Evolutionary conservation across 2,888 invertebrate species (phyloP), one percentile per base, ranked within the genome.

Genomic region (Buathra laborator): DNA sequence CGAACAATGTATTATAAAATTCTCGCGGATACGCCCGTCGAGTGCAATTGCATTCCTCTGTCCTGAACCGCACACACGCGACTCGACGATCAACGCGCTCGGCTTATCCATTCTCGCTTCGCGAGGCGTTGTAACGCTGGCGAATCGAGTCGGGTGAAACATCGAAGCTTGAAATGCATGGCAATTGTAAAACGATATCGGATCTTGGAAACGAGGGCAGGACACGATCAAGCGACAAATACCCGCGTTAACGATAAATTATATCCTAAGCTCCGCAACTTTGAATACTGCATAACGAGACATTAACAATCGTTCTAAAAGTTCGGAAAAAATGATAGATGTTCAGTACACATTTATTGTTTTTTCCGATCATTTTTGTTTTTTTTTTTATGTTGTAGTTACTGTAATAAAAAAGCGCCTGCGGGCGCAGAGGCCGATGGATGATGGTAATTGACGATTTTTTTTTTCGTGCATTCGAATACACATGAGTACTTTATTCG

Each of bases 1-100:
- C 29, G 74, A 32, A 75, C 75, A 75, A 75, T 75, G 37, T 32
- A 62, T 62, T 75, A 75, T 75, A 75, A 75, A 75, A 75, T 75
- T 46, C 16, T 75, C 48, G 64, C 32, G 43, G 62, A 75, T 75
- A 46, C 29, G 16, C 46, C 48, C 29, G 46, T 32, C 48, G 62
- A 29, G 62, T 64, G 44, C 64, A 64, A 75, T 75, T 48, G 75
- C 75, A 75, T 75, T 75, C 48, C 75, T 75, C 75, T 46, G 24
- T 59, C 43, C 19, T 44, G 56, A 48, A 62, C 64, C 62, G 16
- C 62, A 75, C 37, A 19, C 71, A n/a, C 32, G 64, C 64, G 43
- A 62, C 56, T 24, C 56, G 43, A 14, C 37, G 43, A 72, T n/a
- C 59, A 56, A 56, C 59, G 59, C 37, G 16, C 51, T 46, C 48